These are phyloP conservation scores for Phoebastria nigripes DNA, from an alignment of 2,797 vertebrate species.

Conservation along the genomic window DNA sequence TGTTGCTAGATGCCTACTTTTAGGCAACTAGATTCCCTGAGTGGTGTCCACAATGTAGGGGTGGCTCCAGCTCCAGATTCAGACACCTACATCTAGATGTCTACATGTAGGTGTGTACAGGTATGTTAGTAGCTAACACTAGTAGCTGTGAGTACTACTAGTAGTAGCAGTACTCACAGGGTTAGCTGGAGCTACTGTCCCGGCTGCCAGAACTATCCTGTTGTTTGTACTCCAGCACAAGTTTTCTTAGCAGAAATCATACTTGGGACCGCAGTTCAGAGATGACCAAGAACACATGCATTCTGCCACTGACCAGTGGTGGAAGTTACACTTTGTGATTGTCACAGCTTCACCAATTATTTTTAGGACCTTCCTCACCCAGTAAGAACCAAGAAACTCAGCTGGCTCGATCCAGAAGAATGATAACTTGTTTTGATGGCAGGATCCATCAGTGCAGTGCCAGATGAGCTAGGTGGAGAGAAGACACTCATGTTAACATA, in stretches of 20 bases:
- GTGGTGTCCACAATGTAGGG: neutral
- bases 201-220: neutral
- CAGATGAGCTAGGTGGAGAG: neutral
- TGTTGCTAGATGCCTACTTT: neutral
- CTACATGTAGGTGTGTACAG: fast-evolving
- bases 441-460: neutral
- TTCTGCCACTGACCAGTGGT: fast-evolving
- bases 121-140: neutral
- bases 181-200: neutral
- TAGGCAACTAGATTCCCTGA: neutral
- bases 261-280: neutral
- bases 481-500: neutral
- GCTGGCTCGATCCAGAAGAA: neutral
- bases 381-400: neutral
- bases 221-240: neutral
- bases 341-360: neutral
- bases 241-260: neutral
- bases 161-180: neutral
- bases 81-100: neutral
- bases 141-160: neutral
- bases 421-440: neutral
- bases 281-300: neutral
- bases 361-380: neutral
- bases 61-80: neutral
- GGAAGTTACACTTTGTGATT: neutral